Percentiles rank a stretch among this genome's conserved stretches.
phyloP scores from a whole-genome alignment of 2,888 invertebrate genomes.

The Melanostoma mellinum region DNA sequence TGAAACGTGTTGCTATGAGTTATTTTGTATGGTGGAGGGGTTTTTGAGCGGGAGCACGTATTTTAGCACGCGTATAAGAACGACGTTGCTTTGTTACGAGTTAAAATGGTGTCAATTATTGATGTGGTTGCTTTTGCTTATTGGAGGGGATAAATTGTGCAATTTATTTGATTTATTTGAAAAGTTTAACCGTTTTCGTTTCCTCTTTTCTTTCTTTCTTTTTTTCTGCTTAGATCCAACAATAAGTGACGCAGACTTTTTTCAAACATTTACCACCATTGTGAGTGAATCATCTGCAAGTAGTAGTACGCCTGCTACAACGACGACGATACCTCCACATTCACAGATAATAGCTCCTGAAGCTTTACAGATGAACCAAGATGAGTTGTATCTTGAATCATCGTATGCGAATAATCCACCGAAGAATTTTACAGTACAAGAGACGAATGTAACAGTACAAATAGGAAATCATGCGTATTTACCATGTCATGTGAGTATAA shows the following conservation, averaged over 20 bases:
- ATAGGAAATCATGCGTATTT: slow-evolving; percentile 95
- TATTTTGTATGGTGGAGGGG: too few species aligned
- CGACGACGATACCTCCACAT: slow-evolving; percentile 65
- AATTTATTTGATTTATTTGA: slow-evolving; percentile 22
- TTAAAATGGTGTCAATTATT: slow-evolving; percentile 2
- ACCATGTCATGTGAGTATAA: slow-evolving; percentile 89
- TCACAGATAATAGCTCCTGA: slow-evolving; percentile 75
- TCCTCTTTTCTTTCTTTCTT: slow-evolving; percentile 48
- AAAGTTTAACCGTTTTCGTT: neutral
- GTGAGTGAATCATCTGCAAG: slow-evolving; percentile 51
- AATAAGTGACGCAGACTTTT: slow-evolving; percentile 77
- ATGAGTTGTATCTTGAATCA: slow-evolving; percentile 78
- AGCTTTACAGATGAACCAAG: slow-evolving; percentile 76
- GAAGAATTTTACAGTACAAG: slow-evolving; percentile 77
- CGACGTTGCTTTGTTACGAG: neutral
- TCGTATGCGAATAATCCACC: slow-evolving; percentile 73
- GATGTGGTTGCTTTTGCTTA: neutral
- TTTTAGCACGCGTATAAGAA: slow-evolving; percentile 10
- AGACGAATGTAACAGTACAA: slow-evolving; percentile 93
- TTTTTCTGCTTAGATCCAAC: slow-evolving; percentile 75
- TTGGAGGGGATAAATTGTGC: neutral
- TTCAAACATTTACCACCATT: slow-evolving; percentile 68
- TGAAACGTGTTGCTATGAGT: neutral
- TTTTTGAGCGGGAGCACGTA: neutral
- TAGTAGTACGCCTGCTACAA: slow-evolving; percentile 46